Conservation (phyloP, 2,113 vertebrate species). For the Callithrix jacchus region DNA sequence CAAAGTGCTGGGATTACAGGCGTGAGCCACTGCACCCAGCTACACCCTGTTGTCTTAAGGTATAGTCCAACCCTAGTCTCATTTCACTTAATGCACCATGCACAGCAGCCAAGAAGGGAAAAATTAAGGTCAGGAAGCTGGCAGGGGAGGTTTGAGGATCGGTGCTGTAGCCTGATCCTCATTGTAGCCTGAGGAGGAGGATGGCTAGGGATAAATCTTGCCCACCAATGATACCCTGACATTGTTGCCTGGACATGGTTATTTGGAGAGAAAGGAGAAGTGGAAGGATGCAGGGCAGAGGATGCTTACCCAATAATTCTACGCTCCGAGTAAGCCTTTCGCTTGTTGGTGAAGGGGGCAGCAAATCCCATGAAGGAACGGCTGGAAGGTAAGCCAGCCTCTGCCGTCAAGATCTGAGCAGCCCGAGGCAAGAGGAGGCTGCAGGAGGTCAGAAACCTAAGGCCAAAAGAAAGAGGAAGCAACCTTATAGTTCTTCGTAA, state of each 20-base stretch:
- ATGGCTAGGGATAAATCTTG: not conserved
- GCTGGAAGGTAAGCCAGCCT: conserved; percentile 75
- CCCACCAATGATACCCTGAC: not conserved
- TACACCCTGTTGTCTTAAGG: not conserved
- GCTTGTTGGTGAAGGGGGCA: conserved; percentile 87
- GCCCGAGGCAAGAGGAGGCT: conserved; percentile 85
- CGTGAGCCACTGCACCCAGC: too few relatives aligned
- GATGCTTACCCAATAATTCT: conserved; percentile 91
- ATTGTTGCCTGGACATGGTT: not conserved
- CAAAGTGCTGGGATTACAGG: too few relatives aligned
- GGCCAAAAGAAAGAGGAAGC: not conserved
- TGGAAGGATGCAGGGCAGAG: not conserved
- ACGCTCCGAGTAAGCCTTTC: conserved; percentile 95
- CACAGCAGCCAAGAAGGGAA: not conserved
- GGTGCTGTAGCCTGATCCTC: not conserved
- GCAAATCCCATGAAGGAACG: conserved; percentile 92
- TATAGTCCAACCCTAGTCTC: not conserved
- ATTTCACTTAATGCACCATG: not conserved
- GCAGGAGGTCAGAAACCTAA: conserved; percentile 86
- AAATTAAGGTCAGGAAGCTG: not conserved
- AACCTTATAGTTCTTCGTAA: not conserved
- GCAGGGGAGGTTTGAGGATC: not conserved
- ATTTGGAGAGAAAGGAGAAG: not conserved
- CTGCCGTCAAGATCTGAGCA: conserved; percentile 70
- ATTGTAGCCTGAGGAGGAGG: not conserved